Evolutionary conservation across 2,113 vertebrate species (phyloP), one percentile per base, ranked within the genome.

Genomic region (Oostethus manadensis): DNA sequence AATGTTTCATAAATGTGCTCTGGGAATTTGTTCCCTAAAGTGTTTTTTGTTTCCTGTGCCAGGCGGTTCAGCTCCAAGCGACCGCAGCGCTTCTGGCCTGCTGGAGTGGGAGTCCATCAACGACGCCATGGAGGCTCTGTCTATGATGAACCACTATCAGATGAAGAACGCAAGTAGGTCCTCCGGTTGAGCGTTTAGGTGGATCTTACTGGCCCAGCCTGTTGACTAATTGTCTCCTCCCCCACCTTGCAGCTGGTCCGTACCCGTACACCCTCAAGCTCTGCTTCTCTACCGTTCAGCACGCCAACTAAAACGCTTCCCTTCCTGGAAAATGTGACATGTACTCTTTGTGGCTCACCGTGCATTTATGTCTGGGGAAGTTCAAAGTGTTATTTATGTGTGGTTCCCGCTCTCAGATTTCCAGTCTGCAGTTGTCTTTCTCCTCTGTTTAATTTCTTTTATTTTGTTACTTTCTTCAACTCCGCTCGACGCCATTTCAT

Each of bases 41-140:
- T 40, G 38, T 13, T 21, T 22, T 14, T 16, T 16, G 9, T 18
- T 46, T 29, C 23, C 10, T 14, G 8, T 10, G 29, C 64, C 51
- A 88, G 87, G 85, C 15, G 86, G 82, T 0, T 81, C 79, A 0
- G 79, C 80, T n/a, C 42, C 80, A 89, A 94, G 93, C 66, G 94
- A 97, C 40, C 89, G 93, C 66, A 97, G 94, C 20, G 92, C 93
- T 1, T 97, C 94, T 0, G 94, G 94, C 1, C 85, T 96, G 78
- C 77, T 96, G n/a, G 94, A 97, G 77, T 97, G 94, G 94, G 94
- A 97, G 54, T 92, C 92, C 0, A 93, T 95, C 81, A 94, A 93
- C 0, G 94, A 97, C 1, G 93, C 94, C 40, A 92, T 97, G 86
- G 94, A 97, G 76, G 93, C 93, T 0, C 80, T 97, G 64, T 86